Evolutionary conservation across 2,797 vertebrate species (phyloP).

Genomic region (Scarus forsteni): DNA sequence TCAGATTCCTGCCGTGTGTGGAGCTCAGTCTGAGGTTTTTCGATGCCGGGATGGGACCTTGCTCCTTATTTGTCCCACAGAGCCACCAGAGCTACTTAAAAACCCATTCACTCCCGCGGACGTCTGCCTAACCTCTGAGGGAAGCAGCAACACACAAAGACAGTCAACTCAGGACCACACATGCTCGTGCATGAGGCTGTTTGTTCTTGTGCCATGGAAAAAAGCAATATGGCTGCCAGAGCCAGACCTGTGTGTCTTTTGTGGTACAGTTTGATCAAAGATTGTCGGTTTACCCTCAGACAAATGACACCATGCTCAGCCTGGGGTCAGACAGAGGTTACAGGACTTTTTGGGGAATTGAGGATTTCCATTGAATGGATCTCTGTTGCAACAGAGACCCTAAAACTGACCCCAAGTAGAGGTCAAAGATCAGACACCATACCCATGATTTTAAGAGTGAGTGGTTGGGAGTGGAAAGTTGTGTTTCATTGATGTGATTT

Average conservation of each 20-base stretch:
- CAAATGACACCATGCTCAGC: constrained; percentile 11
- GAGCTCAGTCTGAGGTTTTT: constrained; percentile 58
- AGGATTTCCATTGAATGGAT: background rate
- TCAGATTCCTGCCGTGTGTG: constrained; percentile 38
- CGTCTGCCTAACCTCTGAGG: constrained; percentile 48
- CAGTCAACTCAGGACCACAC: constrained; percentile 64
- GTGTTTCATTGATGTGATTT: too few species aligned
- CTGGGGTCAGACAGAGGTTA: background rate
- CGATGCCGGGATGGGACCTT: constrained; percentile 33
- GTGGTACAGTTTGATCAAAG: constrained; percentile 44
- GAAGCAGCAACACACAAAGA: constrained; percentile 52
- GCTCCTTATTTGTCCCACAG: constrained; percentile 62
- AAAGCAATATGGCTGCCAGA: constrained; percentile 28
- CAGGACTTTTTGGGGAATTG: background rate
- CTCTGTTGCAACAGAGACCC: background rate
- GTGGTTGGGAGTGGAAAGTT: too few species aligned
- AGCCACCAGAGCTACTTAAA: constrained; percentile 70
- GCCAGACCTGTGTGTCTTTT: constrained; percentile 43
- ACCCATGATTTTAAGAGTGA: background rate
- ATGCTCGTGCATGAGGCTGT: constrained; percentile 57
- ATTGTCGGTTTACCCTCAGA: constrained; percentile 23
- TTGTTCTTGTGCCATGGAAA: constrained; percentile 54
- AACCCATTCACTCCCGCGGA: constrained; percentile 47
- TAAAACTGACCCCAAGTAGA: background rate
- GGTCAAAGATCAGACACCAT: too few species aligned